phyloP scores from a whole-genome alignment of 2,113 vertebrate genomes.

The Morone saxatilis region DNA sequence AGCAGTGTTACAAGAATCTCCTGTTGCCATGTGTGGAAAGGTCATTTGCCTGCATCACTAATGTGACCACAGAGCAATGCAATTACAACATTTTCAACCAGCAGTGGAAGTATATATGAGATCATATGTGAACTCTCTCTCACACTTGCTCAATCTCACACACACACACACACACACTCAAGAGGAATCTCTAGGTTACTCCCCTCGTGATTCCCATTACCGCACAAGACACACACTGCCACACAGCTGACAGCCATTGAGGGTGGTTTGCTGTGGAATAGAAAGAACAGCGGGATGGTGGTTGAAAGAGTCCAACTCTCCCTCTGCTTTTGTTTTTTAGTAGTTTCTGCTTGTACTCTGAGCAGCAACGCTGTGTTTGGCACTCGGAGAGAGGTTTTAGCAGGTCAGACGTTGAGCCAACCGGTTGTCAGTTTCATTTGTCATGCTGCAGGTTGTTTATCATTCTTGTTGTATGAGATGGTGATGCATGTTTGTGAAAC shows the following conservation, averaged over 20 bases:
- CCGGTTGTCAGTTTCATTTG: slow-evolving; percentile 31
- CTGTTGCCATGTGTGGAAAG: slow-evolving; percentile 37
- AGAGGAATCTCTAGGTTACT: slow-evolving; percentile 43
- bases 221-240: slow-evolving; percentile 50
- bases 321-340: slow-evolving; percentile 1
- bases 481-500: slow-evolving; percentile 13
- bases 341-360: slow-evolving; percentile 5
- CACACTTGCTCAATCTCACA: background rate
- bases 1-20: background rate
- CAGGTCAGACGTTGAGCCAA: slow-evolving; percentile 20
- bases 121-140: slow-evolving; percentile 28
- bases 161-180: background rate
- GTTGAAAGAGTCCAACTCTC: slow-evolving; percentile 2
- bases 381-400: slow-evolving; percentile 20
- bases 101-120: slow-evolving; percentile 19
- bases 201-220: slow-evolving; percentile 79
- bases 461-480: background rate
- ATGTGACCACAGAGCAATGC: slow-evolving; percentile 16
- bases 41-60: slow-evolving; percentile 37
- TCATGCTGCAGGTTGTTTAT: slow-evolving; percentile 18
- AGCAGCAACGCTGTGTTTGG: slow-evolving; percentile 5
- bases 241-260: slow-evolving; percentile 67
- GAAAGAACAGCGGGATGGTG: slow-evolving; percentile 40
- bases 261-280: slow-evolving; percentile 48
- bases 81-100: slow-evolving; percentile 9